Conservation (phyloP, 1,140 invertebrate genomes). For the Lepidurus arcticus region DNA sequence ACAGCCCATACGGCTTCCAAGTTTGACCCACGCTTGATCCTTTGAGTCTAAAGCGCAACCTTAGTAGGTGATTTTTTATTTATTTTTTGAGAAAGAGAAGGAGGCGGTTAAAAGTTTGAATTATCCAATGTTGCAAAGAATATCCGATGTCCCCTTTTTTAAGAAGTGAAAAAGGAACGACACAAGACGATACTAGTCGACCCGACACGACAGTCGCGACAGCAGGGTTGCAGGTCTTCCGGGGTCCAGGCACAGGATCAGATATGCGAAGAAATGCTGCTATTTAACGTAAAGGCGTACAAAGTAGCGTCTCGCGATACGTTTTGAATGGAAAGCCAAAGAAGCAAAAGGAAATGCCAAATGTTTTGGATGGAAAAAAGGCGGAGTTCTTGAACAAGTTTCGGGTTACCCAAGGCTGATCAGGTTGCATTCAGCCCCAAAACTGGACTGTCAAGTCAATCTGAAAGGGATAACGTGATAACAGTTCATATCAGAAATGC, state of each 20-base stretch:
- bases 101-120: neutral
- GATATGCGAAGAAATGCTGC: neutral
- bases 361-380: neutral
- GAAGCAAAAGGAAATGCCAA: neutral
- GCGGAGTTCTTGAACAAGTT: neutral
- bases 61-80: neutral
- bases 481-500: neutral
- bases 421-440: conserved; percentile 2
- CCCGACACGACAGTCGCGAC: neutral
- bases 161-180: no score
- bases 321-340: no score
- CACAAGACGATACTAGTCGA: no score
- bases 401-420: neutral
- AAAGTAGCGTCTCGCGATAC: neutral
- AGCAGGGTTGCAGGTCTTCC: conserved; percentile 16
- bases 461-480: no score
- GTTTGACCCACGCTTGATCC: conserved; percentile 18
- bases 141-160: no score
- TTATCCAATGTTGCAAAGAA: neutral
- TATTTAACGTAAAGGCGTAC: neutral
- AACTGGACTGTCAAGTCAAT: conserved; percentile 5
- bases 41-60: neutral
- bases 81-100: neutral
- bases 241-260: neutral
- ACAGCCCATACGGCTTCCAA: conserved; percentile 17